Percentiles rank a stretch among this genome's conserved stretches.
These are phyloP conservation scores for Sialis lutaria DNA, from an alignment of 2,888 invertebrate genomes.

Conservation along the genomic window DNA sequence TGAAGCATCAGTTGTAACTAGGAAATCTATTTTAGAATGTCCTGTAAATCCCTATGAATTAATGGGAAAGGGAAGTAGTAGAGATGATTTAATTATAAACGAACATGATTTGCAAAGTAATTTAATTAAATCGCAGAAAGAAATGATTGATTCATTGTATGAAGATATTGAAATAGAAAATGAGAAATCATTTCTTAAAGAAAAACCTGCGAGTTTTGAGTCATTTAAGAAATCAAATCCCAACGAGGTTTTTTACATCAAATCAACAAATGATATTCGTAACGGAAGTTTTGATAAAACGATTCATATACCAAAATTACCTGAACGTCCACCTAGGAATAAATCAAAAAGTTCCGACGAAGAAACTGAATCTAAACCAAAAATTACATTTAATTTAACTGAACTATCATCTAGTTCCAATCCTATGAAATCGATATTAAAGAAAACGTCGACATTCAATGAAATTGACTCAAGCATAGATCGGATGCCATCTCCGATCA, in stretches of 20 bases:
- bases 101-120: constrained; percentile 19
- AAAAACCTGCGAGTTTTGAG: too few species aligned
- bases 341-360: constrained; percentile 13
- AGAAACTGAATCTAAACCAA: constrained; percentile 4
- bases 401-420: background rate
- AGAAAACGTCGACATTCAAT: constrained; percentile 26
- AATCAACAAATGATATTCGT: too few species aligned
- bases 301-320: background rate
- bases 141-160: constrained; percentile 24
- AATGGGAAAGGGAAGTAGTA: constrained; percentile 32
- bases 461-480: constrained; percentile 18
- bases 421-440: constrained; percentile 33
- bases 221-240: background rate
- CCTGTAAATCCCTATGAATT: constrained; percentile 73
- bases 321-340: constrained; percentile 14
- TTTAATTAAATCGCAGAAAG: constrained; percentile 17
- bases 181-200: too few species aligned
- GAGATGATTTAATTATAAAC: constrained; percentile 20
- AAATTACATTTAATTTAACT: too few species aligned
- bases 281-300: background rate
- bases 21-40: constrained; percentile 65
- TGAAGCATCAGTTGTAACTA: constrained; percentile 2
- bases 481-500: constrained; percentile 16
- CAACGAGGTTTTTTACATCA: background rate
- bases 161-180: constrained; percentile 21